Conservation (phyloP, 2,113 vertebrate genomes). For the Sisor rabdophorus region DNA sequence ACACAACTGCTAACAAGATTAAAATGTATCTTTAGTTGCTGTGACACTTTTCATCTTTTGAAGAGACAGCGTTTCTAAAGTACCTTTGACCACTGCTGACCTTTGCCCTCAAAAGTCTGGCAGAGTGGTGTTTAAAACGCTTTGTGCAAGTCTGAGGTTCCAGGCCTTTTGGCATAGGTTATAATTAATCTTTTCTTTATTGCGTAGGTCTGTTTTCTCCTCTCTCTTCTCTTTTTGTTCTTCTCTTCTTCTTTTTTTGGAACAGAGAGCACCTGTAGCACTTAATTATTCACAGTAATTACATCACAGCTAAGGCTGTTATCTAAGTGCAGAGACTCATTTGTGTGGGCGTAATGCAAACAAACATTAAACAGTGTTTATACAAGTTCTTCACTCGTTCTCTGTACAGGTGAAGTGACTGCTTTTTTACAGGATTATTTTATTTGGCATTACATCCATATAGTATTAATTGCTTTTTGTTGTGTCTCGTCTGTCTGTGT, state of each 20-base stretch:
- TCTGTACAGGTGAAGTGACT: not conserved
- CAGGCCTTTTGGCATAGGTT: conserved; percentile 16
- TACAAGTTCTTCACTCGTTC: not conserved
- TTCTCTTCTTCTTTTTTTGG: not conserved
- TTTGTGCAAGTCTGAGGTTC: not conserved
- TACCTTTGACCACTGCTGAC: conserved; percentile 29
- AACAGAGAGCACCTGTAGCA: conserved; percentile 22
- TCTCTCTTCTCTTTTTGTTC: not conserved
- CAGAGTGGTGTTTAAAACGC: conserved; percentile 28
- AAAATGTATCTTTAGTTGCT: conserved; percentile 64
- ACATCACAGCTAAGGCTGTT: conserved; percentile 8
- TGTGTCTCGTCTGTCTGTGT: too few species aligned
- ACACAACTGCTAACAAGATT: conserved; percentile 67
- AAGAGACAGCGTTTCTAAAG: conserved; percentile 45
- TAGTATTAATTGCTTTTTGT: too few species aligned
- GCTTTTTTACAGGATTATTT: not conserved
- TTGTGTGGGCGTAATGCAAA: not conserved
- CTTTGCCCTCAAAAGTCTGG: conserved; percentile 33
- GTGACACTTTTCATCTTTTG: conserved; percentile 54
- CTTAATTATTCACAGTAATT: conserved; percentile 46
- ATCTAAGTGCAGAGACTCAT: not conserved
- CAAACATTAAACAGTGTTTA: not conserved
- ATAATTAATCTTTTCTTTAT: conserved; percentile 43
- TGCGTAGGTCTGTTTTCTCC: not conserved
- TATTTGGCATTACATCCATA: not conserved